Percentiles rank a stretch among this genome's conserved stretches.
Conservation (phyloP, 2,113 vertebrate species). For the Actinemys pallida region DNA sequence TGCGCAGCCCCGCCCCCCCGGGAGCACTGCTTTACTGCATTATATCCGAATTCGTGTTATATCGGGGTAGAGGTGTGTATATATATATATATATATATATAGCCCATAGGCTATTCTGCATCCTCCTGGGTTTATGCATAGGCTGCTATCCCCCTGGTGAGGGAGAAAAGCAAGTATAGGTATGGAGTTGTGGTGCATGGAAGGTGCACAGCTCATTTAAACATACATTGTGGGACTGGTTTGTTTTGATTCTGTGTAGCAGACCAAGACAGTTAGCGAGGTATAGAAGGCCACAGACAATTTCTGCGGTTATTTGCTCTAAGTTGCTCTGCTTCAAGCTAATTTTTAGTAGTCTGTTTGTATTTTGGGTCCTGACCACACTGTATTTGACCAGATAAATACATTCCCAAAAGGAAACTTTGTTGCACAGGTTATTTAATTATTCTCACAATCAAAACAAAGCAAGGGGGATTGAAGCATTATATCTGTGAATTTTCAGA, state of each 20-base stretch:
- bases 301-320: conserved; percentile 37
- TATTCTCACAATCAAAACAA: background rate
- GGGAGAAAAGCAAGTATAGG: background rate
- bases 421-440: conserved; percentile 63
- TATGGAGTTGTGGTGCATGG: conserved; percentile 7
- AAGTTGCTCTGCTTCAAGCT: conserved; percentile 58
- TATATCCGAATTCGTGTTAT: no score
- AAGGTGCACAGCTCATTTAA: conserved; percentile 41
- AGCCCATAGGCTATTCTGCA: background rate
- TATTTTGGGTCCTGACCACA: conserved; percentile 57
- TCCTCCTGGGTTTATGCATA: background rate
- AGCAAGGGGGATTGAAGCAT: background rate
- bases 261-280: conserved; percentile 46
- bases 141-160: background rate
- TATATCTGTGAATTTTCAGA: background rate
- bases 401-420: conserved; percentile 40
- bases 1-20: no score
- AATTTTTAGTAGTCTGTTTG: conserved; percentile 17
- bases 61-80: no score
- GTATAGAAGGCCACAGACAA: conserved; percentile 54
- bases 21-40: no score
- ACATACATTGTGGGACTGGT: conserved; percentile 34
- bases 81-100: background rate
- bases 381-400: conserved; percentile 64
- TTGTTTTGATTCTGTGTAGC: conserved; percentile 48